Percentiles rank a stretch among this genome's conserved stretches.
Evolutionary conservation across 2,113 vertebrate genomes (phyloP).

Genomic region (Monopterus albus): DNA sequence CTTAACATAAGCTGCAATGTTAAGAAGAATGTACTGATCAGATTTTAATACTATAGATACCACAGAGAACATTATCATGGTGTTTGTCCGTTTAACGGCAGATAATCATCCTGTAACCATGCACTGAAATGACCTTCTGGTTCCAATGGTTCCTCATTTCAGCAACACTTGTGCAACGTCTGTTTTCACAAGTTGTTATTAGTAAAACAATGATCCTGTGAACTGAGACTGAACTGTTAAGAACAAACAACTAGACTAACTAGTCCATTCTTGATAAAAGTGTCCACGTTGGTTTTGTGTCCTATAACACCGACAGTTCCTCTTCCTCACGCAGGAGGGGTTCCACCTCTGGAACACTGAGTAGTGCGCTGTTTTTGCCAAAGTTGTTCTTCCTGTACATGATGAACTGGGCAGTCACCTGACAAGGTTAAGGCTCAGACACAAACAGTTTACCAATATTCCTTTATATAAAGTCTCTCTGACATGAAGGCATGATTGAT

Average conservation of each 20-base stretch:
- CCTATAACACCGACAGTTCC: slow-evolving; percentile 42
- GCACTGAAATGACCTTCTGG: not conserved
- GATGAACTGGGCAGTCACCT: slow-evolving; percentile 79
- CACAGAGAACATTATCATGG: not conserved
- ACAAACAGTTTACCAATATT: not conserved
- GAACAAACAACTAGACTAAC: not conserved
- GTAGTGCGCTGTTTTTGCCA: not conserved
- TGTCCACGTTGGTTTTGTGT: not conserved
- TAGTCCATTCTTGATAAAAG: not conserved
- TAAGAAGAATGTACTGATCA: not conserved
- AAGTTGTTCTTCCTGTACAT: slow-evolving; percentile 64
- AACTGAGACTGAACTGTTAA: too few species aligned
- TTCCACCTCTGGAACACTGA: slow-evolving; percentile 69
- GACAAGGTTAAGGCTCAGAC: slow-evolving; percentile 72
- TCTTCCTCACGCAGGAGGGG: slow-evolving; percentile 72
- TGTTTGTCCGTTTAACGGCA: not conserved
- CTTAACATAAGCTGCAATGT: not conserved
- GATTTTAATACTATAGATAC: not conserved
- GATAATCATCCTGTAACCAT: not conserved
- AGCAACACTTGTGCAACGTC: not conserved
- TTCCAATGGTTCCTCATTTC: not conserved
- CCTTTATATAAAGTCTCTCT: too few species aligned
- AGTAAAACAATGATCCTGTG: too few species aligned
- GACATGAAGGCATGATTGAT: too few species aligned
- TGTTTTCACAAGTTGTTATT: not conserved